Percentiles rank a stretch among this genome's conserved stretches.
Evolutionary conservation across 2,113 vertebrate genomes (phyloP).

Genomic region (Varanus salvator): DNA sequence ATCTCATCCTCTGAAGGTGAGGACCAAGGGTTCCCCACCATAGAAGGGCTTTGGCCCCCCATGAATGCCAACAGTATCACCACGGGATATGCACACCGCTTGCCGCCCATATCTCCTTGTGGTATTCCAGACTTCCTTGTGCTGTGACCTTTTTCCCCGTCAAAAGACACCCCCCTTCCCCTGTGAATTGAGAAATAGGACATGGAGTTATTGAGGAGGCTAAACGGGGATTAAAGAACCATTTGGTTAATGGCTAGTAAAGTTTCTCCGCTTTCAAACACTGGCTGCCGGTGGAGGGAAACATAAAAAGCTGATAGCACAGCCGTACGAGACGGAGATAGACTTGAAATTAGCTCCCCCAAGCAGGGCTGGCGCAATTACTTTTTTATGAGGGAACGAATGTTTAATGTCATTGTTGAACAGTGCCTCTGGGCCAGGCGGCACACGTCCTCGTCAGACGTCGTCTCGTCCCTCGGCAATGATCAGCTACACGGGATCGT

Average conservation of each 20-base stretch:
- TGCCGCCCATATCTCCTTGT: not conserved
- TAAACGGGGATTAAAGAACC: not conserved
- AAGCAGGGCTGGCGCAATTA: constrained; percentile 6
- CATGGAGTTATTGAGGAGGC: not conserved
- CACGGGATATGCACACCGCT: no score
- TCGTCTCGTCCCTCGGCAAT: rapidly evolving
- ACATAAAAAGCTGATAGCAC: constrained; percentile 8
- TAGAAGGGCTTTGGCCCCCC: not conserved
- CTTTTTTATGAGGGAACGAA: constrained; percentile 53
- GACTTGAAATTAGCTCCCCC: constrained; percentile 20
- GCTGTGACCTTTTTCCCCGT: not conserved
- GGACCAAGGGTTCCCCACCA: no score
- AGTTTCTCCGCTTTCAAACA: not conserved
- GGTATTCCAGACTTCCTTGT: not conserved
- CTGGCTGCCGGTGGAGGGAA: not conserved
- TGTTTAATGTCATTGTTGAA: constrained; percentile 49
- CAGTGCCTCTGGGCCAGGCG: constrained; percentile 7
- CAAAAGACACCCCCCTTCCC: not conserved
- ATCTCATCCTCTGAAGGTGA: no score
- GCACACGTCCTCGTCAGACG: constrained; percentile 3
- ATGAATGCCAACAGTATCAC: not conserved
- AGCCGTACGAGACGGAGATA: not conserved
- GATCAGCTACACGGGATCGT: not conserved
- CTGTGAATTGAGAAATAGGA: not conserved
- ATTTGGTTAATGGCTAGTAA: constrained; percentile 17